A percentile compares a stretch with the other conserved stretches of the same genome.
Evolutionary conservation across 2,113 vertebrate genomes (phyloP).

Genomic region (Corynorhinus townsendii): DNA sequence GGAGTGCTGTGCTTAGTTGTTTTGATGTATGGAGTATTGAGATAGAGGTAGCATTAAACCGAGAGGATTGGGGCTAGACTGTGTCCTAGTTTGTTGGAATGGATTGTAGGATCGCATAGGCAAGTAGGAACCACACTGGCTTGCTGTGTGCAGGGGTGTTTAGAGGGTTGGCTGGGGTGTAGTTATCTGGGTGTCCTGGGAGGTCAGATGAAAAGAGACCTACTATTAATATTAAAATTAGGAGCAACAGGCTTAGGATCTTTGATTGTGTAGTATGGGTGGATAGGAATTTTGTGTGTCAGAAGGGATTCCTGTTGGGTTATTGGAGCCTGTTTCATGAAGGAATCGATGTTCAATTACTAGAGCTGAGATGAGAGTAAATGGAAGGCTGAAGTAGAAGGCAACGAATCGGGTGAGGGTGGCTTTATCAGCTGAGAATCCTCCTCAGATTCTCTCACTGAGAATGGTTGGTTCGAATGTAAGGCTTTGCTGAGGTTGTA

Average conservation of each 20-base stretch:
- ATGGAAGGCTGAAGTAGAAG: not conserved
- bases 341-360: not conserved
- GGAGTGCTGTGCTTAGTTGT: not conserved
- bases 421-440: not conserved
- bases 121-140: slow-evolving; percentile 32
- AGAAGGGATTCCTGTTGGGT: not conserved
- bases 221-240: not conserved
- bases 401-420: not conserved
- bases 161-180: not conserved
- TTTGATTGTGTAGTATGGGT: not conserved
- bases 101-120: slow-evolving; percentile 13
- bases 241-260: not conserved
- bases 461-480: not conserved
- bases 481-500: not conserved
- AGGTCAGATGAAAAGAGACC: slow-evolving; percentile 16
- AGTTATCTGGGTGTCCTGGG: not conserved
- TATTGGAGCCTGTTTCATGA: not conserved
- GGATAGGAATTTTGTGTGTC: not conserved
- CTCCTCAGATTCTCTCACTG: not conserved
- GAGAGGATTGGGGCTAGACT: accelerated
- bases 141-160: not conserved
- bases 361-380: not conserved
- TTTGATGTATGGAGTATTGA: not conserved
- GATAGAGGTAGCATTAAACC: not conserved
- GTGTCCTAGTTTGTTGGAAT: not conserved